A percentile compares a stretch with the other conserved stretches of the same genome.
Conservation (phyloP, 2,888 invertebrate species). For the Augochlorella aurata region DNA sequence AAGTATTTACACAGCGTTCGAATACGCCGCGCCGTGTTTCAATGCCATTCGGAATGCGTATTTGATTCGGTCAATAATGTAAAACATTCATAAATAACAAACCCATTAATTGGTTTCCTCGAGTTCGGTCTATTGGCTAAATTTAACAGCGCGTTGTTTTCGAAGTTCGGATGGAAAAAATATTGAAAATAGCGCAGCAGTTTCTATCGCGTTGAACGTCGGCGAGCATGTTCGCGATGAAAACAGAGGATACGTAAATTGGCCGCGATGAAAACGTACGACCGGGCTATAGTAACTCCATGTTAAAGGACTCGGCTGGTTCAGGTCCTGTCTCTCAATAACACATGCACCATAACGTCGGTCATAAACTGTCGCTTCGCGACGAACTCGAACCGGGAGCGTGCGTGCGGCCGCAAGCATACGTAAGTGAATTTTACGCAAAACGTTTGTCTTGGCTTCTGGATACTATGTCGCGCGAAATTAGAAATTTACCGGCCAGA, state of each 20-base stretch:
- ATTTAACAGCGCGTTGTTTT: not conserved
- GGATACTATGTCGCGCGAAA: not conserved
- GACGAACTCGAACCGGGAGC: conserved; percentile 27
- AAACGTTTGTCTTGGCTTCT: not conserved
- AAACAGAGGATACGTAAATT: conserved; percentile 18
- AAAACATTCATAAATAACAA: not conserved
- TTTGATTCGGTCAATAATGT: not conserved
- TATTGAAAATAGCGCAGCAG: not conserved
- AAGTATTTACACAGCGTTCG: not conserved
- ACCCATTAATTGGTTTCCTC: not conserved
- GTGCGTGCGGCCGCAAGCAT: not conserved
- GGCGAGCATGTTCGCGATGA: conserved; percentile 10
- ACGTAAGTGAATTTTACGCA: conserved; percentile 38
- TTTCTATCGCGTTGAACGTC: not conserved
- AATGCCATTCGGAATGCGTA: not conserved
- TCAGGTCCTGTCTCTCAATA: conserved; percentile 58
- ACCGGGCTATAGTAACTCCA: conserved; percentile 65
- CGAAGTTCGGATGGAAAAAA: not conserved
- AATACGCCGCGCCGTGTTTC: not conserved
- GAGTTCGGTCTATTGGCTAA: not conserved
- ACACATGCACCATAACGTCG: conserved; percentile 64
- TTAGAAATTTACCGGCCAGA: not conserved
- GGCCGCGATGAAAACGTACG: conserved; percentile 22
- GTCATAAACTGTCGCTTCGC: conserved; percentile 70
- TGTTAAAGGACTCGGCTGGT: conserved; percentile 68